These are phyloP conservation scores for Eretmochelys imbricata DNA, from an alignment of 2,113 vertebrate genomes.

Conservation along the genomic window DNA sequence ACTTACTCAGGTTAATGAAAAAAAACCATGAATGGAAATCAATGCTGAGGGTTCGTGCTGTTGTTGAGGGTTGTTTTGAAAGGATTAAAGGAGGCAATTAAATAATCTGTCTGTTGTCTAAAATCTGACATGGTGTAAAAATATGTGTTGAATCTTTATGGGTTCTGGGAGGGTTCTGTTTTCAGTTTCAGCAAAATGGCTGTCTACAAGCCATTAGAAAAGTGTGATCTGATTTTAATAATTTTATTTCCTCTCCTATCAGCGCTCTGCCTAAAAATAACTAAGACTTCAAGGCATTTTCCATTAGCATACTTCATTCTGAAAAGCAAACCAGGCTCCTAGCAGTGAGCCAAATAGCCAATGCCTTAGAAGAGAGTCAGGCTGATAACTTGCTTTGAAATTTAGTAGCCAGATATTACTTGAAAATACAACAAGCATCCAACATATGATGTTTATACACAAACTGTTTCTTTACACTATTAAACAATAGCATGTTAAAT, in stretches of 20 bases:
- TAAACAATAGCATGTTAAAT: neutral
- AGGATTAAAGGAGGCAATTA: neutral
- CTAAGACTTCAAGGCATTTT: neutral
- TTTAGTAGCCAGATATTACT: neutral
- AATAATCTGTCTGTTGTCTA: neutral
- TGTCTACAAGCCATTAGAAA: neutral
- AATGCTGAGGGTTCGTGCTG: neutral
- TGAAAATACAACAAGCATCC: neutral
- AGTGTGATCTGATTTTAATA: neutral
- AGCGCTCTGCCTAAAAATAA: neutral
- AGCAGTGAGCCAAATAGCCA: neutral
- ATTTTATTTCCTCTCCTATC: neutral
- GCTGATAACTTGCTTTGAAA: neutral
- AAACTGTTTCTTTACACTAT: neutral
- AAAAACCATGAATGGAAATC: neutral
- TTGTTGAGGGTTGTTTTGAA: neutral
- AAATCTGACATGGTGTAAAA: slow-evolving; percentile 14
- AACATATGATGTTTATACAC: neutral
- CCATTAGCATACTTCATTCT: neutral
- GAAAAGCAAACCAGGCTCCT: neutral
- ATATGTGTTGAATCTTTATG: neutral
- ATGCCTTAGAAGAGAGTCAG: neutral
- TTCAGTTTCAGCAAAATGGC: neutral
- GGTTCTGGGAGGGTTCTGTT: neutral
- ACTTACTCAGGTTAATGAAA: neutral